Evolutionary conservation across 2,113 vertebrate genomes (phyloP), one percentile per base, ranked within the genome.

Genomic region (Burhinus bistriatus): DNA sequence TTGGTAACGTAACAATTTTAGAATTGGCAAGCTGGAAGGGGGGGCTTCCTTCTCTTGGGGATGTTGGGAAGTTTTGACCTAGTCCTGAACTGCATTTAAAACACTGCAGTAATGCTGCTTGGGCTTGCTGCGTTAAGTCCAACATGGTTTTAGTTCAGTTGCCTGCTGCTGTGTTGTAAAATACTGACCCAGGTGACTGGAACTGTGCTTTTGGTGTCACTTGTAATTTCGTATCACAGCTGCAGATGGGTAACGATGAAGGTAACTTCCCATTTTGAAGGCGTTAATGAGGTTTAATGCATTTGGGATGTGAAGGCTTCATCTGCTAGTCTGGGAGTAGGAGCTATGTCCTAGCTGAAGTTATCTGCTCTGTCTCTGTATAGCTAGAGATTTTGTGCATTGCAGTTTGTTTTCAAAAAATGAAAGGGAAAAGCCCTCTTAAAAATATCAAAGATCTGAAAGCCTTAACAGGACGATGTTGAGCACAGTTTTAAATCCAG

Each of bases 241-340:
- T 93, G 90, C 83, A 71, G 36, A 44, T 44, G 71, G 55, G 89
- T 68, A 87, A 90, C 71, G 71, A 47, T 29, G 69, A 90, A 73
- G 52, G 65, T 59, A 80, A 84, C 76, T 81, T 89, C 80, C 72
- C 30, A 15, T 87, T 89, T 91, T 73, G 45, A 80, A 93, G 76
- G 83, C 79, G 80, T 92, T 96, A 95, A 90, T 89, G 83, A 87
- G 65, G 80, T 81, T 92, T 71, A 71, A 81, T 87, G 45, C 61
- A 9, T 68, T 64, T 34, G 83, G 68, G 55, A 93, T n/a, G n/a
- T 59, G 55, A 79, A 76, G 62, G 21, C 47, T 95, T 93, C 3
- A 1, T 83, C 47, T 81, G 55, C 69, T 82, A 69, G 44, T 45
- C 47, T 83, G 22, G 38, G 30, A 69, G 54, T 38, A 66, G 62